These are phyloP conservation scores for Dasysyrphus albostriatus DNA, from an alignment of 2,888 invertebrate species.

Conservation along the genomic window DNA sequence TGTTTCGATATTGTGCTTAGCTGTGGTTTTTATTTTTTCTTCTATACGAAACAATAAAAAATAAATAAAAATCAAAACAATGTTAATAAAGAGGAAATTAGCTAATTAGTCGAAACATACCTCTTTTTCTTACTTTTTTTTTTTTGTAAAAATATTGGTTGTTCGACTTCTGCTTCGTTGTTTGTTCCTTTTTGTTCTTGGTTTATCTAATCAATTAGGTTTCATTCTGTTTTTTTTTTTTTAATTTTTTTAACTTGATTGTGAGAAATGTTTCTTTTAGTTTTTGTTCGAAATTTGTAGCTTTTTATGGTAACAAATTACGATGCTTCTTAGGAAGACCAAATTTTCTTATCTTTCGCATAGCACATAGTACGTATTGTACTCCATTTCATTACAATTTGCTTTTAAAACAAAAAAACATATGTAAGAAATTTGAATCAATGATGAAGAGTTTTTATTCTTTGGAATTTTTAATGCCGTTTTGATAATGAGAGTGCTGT, in stretches of 20 bases:
- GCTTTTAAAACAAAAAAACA: background rate
- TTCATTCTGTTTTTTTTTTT: no score
- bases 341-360: slow-evolving; percentile 25
- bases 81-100: slow-evolving; percentile 41
- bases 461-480: background rate
- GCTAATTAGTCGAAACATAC: slow-evolving; percentile 47
- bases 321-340: slow-evolving; percentile 39
- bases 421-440: background rate
- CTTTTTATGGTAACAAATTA: background rate
- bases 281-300: slow-evolving; percentile 9
- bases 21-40: slow-evolving; percentile 26
- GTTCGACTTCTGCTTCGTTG: slow-evolving; percentile 9
- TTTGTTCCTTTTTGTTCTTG: background rate
- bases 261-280: background rate
- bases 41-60: background rate
- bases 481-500: no score
- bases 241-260: background rate
- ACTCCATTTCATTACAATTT: background rate
- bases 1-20: slow-evolving; percentile 7
- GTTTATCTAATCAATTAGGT: slow-evolving; percentile 61
- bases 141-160: slow-evolving; percentile 21
- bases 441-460: background rate
- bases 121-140: slow-evolving; percentile 1
- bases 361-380: background rate
- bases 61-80: slow-evolving; percentile 9